phyloP scores from a whole-genome alignment of 2,797 vertebrate species.

The Luscinia luscinia region DNA sequence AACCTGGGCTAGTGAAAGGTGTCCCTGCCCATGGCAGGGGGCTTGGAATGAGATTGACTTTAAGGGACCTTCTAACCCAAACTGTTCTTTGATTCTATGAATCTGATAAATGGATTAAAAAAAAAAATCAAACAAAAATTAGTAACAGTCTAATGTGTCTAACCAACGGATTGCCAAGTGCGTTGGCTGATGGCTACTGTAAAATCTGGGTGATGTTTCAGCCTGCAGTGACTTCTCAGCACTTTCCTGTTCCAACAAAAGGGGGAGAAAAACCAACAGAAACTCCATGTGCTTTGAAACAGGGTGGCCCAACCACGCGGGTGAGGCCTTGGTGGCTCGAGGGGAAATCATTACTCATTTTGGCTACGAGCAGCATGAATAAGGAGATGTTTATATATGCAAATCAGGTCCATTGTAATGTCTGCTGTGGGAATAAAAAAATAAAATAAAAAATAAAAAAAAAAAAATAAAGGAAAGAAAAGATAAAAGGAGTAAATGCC shows the following conservation, averaged over 20 bases:
- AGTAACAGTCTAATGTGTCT: no score
- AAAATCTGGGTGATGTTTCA: not conserved
- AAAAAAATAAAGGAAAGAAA: not conserved
- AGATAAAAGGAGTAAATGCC: accelerated
- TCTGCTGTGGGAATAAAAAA: not conserved
- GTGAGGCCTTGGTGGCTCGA: not conserved
- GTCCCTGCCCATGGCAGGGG: not conserved
- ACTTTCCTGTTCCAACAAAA: not conserved
- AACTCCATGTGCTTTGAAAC: not conserved
- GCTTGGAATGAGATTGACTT: not conserved
- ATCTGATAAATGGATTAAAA: not conserved
- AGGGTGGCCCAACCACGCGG: not conserved
- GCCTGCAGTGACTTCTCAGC: not conserved
- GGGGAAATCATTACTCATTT: not conserved
- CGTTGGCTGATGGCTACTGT: accelerated
- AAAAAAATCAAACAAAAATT: not conserved
- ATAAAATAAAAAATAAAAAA: no score
- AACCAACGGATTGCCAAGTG: not conserved
- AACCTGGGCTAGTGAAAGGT: not conserved
- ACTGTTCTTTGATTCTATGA: not conserved
- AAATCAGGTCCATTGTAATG: not conserved
- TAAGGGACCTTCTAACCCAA: not conserved
- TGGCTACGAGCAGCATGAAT: not conserved
- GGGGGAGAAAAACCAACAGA: not conserved
- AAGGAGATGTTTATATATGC: not conserved